These are phyloP conservation scores for Nestor notabilis DNA, from an alignment of 2,113 vertebrate species.

Conservation along the genomic window DNA sequence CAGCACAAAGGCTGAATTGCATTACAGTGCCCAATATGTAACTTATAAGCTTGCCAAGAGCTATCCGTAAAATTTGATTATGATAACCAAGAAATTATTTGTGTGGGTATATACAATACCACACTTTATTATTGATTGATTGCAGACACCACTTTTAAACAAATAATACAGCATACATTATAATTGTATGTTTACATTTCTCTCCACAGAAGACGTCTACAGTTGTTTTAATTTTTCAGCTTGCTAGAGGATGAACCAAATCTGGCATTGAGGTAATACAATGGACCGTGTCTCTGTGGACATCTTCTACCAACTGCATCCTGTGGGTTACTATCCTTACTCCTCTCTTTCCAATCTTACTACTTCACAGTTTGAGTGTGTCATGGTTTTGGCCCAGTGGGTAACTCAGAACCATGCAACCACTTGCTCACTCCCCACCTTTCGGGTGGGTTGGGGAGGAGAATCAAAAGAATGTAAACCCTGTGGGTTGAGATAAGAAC, in stretches of 20 bases:
- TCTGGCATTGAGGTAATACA: rapidly evolving
- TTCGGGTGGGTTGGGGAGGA: background rate
- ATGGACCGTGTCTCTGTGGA: background rate
- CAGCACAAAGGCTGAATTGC: background rate
- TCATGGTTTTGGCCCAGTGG: background rate
- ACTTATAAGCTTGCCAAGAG: background rate
- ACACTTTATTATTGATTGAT: background rate
- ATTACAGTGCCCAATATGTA: background rate
- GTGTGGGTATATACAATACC: background rate
- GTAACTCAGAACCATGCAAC: background rate
- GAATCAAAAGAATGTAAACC: background rate
- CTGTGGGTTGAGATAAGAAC: background rate
- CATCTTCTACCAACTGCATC: background rate
- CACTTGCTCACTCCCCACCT: background rate
- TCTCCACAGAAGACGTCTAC: background rate
- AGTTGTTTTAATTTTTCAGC: background rate
- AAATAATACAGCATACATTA: background rate
- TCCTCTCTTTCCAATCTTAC: background rate
- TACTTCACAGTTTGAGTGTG: rapidly evolving
- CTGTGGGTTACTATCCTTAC: background rate
- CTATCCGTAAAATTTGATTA: background rate
- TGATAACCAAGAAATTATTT: background rate
- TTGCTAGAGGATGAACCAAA: background rate
- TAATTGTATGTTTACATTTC: background rate
- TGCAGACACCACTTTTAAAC: background rate